Percentiles rank a stretch among this genome's conserved stretches.
These are phyloP conservation scores for Marisa cornuarietis DNA, from an alignment of 1,140 invertebrate genomes.

Conservation along the genomic window DNA sequence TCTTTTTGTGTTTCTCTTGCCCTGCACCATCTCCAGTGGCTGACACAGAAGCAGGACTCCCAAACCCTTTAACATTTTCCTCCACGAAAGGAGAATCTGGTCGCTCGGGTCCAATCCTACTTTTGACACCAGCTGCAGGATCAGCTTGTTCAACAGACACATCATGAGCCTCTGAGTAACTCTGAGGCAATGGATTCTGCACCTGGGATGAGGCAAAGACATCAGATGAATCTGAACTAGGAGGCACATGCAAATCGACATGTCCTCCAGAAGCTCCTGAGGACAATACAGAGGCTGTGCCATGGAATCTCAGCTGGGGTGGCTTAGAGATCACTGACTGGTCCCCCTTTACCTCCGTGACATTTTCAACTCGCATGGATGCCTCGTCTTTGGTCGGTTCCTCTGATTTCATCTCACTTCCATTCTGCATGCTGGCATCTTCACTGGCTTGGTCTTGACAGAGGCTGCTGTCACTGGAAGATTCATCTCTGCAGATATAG, in stretches of 20 bases:
- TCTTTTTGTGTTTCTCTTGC: conserved; percentile 52
- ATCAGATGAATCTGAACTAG: too few species aligned
- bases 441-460: not conserved
- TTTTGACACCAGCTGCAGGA: too few species aligned
- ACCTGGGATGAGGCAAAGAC: too few species aligned
- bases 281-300: not conserved
- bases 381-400: not conserved
- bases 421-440: not conserved
- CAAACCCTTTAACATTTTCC: not conserved
- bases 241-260: too few species aligned
- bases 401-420: not conserved
- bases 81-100: not conserved
- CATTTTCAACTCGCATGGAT: conserved; percentile 2
- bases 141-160: too few species aligned
- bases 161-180: too few species aligned
- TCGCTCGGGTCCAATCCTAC: too few species aligned
- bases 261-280: not conserved
- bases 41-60: not conserved
- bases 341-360: conserved; percentile 35
- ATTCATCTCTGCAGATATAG: conserved; percentile 27
- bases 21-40: conserved; percentile 12
- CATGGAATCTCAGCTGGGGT: conserved; percentile 28
- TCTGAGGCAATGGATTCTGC: too few species aligned
- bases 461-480: conserved; percentile 11
- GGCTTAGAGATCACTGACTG: conserved; percentile 51